Evolutionary conservation across 2,797 vertebrate genomes (phyloP).

Genomic region (Rachycentron canadum): DNA sequence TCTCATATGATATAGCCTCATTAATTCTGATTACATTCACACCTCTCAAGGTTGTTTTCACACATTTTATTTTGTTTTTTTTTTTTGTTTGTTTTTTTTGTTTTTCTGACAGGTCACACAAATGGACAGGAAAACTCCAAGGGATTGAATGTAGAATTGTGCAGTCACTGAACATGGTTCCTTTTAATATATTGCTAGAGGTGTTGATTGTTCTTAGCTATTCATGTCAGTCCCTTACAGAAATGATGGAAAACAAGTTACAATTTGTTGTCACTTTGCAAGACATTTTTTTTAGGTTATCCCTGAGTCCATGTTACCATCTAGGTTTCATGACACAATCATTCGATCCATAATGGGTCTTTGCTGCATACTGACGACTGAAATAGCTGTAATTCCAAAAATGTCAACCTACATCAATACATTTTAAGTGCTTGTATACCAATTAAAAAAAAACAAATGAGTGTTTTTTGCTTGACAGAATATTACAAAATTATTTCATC

Average conservation of each 20-base stretch:
- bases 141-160: constrained; percentile 23
- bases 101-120: constrained; percentile 56
- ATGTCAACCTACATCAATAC: constrained; percentile 13
- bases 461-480: neutral
- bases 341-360: constrained; percentile 10
- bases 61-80: constrained; percentile 57
- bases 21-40: constrained; percentile 85
- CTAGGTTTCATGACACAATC: neutral
- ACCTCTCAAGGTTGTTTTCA: constrained; percentile 79
- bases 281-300: neutral
- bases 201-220: constrained; percentile 57
- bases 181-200: constrained; percentile 17
- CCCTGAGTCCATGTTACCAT: neutral
- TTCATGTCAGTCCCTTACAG: constrained; percentile 5
- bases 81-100: constrained; percentile 20
- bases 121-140: constrained; percentile 51
- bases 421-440: constrained; percentile 7
- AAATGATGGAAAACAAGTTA: neutral
- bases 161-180: constrained; percentile 17
- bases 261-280: neutral
- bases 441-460: constrained; percentile 14
- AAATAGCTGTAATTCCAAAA: constrained; percentile 16
- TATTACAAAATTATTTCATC: neutral
- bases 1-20: constrained; percentile 75
- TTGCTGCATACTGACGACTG: constrained; percentile 17